Conservation (phyloP, 2,797 vertebrate genomes). For the Diplodus sargus region DNA sequence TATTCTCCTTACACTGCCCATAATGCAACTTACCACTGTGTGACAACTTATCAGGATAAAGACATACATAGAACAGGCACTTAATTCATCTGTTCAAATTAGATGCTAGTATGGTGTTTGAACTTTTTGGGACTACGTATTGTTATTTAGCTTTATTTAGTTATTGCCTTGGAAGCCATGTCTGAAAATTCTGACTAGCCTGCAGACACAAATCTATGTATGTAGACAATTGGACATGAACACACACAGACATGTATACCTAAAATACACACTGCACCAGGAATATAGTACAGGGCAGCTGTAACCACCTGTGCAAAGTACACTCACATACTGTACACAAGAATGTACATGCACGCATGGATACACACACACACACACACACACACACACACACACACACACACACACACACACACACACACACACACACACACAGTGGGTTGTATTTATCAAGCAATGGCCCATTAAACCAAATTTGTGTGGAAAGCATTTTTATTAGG, state of each 20-base stretch:
- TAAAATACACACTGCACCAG: neutral
- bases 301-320: neutral
- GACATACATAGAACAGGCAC: neutral
- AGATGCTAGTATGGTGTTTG: neutral
- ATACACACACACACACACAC: neutral
- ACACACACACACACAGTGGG: neutral
- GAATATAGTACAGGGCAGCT: neutral
- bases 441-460: conserved; percentile 28
- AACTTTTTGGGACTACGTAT: neutral
- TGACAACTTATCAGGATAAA: too few species aligned
- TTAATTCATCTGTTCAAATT: neutral
- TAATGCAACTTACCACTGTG: too few species aligned
- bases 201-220: neutral
- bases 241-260: too few species aligned
- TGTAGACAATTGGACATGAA: neutral
- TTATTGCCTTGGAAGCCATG: neutral
- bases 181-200: neutral
- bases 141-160: too few species aligned
- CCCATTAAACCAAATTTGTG: conserved; percentile 39
- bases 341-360: neutral
- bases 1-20: too few species aligned
- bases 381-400: conserved; percentile 4
- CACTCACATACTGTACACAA: neutral
- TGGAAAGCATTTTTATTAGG: conserved; percentile 36
- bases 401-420: neutral